phyloP scores from a whole-genome alignment of 1,140 invertebrate genomes.

The Mesaphorura yosii region DNA sequence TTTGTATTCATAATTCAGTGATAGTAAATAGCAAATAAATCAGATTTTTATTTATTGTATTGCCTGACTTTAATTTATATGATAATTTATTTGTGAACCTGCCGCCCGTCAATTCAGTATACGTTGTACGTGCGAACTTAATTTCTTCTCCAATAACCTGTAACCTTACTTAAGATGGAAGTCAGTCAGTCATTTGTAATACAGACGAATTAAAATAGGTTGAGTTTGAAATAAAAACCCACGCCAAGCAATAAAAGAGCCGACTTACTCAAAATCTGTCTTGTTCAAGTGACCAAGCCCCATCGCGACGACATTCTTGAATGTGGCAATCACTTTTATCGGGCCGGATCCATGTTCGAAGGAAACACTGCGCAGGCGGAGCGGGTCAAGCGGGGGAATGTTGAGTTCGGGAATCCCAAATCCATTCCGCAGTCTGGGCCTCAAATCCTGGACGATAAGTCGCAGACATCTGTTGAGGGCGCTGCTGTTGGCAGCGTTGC shows the following conservation, averaged over 20 bases:
- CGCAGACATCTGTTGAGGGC: conserved; percentile 25
- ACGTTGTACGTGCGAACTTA: too few species aligned
- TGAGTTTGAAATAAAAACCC: too few species aligned
- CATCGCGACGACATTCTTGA: conserved; percentile 29
- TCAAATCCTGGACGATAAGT: conserved; percentile 22
- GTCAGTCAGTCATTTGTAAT: too few species aligned
- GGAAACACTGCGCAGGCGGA: conserved; percentile 28
- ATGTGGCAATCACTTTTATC: conserved; percentile 31
- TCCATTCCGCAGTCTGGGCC: conserved; percentile 18
- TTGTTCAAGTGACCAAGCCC: conserved; percentile 30
- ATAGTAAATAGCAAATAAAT: too few species aligned
- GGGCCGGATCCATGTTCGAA: conserved; percentile 31
- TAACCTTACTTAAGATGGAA: too few species aligned
- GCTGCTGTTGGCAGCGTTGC: conserved; percentile 10
- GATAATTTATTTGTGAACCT: too few species aligned
- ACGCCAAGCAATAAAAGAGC: not conserved
- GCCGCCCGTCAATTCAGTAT: too few species aligned
- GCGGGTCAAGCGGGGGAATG: conserved; percentile 30
- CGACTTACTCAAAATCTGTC: conserved; percentile 29
- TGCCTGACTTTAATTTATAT: too few species aligned
- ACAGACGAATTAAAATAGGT: too few species aligned
- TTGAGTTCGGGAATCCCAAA: conserved; percentile 26
- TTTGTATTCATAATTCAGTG: too few species aligned
- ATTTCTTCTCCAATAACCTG: too few species aligned
- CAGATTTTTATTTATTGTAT: too few species aligned